A percentile compares a stretch with the other conserved stretches of the same genome.
phyloP scores from a whole-genome alignment of 1,140 invertebrate species.

The Meloidogyne floridensis region DNA sequence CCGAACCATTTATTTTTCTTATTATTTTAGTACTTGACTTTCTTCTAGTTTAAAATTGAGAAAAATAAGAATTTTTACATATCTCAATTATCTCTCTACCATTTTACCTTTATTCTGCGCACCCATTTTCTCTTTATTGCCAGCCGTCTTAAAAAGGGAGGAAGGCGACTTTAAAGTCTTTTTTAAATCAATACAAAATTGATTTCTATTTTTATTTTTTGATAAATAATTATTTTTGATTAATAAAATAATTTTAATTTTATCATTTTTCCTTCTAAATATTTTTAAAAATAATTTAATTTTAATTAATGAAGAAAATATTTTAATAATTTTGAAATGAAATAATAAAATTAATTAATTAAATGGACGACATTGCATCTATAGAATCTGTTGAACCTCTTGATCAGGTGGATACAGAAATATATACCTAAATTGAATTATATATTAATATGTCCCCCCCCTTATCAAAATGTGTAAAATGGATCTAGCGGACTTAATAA shows the following conservation, averaged over 20 bases:
- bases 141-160: background rate
- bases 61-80: background rate
- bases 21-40: background rate
- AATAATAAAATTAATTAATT: slow-evolving; percentile 5
- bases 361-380: slow-evolving; percentile 32
- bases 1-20: too few species aligned
- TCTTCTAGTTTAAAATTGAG: background rate
- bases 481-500: too few species aligned
- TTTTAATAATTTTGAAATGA: background rate
- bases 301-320: too few species aligned
- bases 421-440: background rate
- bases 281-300: too few species aligned
- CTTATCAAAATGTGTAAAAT: too few species aligned
- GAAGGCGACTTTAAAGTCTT: background rate
- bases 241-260: background rate
- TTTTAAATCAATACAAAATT: background rate
- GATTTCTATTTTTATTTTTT: background rate
- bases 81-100: background rate
- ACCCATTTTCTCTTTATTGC: background rate
- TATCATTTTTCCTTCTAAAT: background rate
- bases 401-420: background rate
- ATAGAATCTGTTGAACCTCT: slow-evolving; percentile 31
- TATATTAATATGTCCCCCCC: too few species aligned
- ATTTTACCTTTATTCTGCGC: background rate
- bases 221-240: background rate